Evolutionary conservation across 2,113 vertebrate species (phyloP).

Genomic region (Sylvietta virens): DNA sequence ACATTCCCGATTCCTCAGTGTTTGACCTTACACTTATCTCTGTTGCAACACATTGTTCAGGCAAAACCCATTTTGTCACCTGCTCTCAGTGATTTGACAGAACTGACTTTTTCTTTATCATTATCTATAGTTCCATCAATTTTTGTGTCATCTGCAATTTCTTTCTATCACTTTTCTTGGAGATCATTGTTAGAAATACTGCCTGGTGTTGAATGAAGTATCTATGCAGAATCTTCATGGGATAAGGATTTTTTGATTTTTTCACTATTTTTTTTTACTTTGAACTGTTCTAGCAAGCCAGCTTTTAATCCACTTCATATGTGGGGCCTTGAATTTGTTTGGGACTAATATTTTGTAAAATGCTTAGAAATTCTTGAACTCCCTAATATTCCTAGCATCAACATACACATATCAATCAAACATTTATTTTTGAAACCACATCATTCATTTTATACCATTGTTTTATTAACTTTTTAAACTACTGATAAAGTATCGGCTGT

Average conservation of each 20-base stretch:
- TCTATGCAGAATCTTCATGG: neutral
- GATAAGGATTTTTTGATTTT: neutral
- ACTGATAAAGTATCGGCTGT: neutral
- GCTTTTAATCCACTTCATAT: neutral
- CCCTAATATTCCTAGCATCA: neutral
- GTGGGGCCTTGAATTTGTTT: neutral
- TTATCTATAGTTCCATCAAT: neutral
- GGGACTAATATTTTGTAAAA: neutral
- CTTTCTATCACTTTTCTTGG: neutral
- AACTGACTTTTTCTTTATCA: constrained; percentile 1
- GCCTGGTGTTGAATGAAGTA: neutral
- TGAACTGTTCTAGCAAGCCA: neutral
- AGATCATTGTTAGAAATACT: neutral
- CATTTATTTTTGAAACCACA: neutral
- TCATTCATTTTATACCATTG: neutral
- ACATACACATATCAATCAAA: neutral
- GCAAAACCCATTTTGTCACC: neutral
- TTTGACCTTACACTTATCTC: neutral
- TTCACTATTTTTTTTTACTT: neutral
- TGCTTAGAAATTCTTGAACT: neutral
- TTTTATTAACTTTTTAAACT: neutral
- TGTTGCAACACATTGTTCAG: neutral
- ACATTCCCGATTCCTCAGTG: neutral
- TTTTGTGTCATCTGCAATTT: neutral
- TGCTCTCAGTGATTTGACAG: neutral